phyloP scores from a whole-genome alignment of 1,140 invertebrate genomes.

The Drosophila bocki region DNA sequence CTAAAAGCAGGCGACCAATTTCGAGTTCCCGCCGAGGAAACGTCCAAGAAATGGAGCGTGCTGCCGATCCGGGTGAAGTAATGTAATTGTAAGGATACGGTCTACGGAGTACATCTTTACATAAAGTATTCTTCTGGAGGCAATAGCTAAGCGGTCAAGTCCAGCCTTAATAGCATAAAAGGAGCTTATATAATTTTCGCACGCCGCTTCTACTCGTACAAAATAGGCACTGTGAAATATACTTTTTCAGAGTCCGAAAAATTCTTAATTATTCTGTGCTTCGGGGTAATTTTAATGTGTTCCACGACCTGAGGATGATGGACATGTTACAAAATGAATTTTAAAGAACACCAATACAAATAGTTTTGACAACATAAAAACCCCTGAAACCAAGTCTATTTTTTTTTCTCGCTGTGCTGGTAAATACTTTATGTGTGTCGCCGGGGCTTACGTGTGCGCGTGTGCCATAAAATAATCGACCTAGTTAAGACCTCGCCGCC shows the following conservation, averaged over 20 bases:
- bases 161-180: conserved; percentile 63
- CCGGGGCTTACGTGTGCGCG: conserved; percentile 9
- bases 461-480: conserved; percentile 63
- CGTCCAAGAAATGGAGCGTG: conserved; percentile 47
- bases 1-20: conserved; percentile 17
- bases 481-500: conserved; percentile 59
- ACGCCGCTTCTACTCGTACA: conserved; percentile 48
- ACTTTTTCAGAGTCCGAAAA: background rate
- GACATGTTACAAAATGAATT: background rate
- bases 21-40: conserved; percentile 57
- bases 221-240: conserved; percentile 11
- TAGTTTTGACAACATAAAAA: background rate
- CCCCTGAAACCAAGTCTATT: background rate
- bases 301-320: background rate
- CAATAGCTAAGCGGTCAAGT: conserved; percentile 37
- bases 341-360: background rate
- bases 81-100: conserved; percentile 52
- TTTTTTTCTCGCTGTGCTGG: conserved; percentile 11
- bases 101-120: conserved; percentile 1
- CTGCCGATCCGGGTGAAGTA: conserved; percentile 33
- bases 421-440: conserved; percentile 15
- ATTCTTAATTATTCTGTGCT: background rate
- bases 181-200: conserved; percentile 74
- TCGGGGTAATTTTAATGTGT: background rate
- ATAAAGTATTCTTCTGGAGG: conserved; percentile 7